Evolutionary conservation across 2,888 invertebrate genomes (phyloP), one percentile per base, ranked within the genome.

Genomic region (Idaea aversata): DNA sequence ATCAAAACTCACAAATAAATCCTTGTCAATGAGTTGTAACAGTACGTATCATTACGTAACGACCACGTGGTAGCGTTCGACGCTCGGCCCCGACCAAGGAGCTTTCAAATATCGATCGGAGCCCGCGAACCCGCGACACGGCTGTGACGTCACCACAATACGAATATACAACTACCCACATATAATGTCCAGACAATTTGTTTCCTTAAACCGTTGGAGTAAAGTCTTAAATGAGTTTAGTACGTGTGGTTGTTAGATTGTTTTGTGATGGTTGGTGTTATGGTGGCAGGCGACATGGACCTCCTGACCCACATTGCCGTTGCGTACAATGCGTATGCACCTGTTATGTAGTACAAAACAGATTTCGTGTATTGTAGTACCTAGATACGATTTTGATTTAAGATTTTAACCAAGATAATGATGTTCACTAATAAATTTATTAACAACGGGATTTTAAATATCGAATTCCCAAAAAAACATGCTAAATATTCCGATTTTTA

Each of bases 11-110:
- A 85, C 84, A 87, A 88, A 88, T 88, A 87, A 72, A 88, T 86
- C 85, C 86, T 86, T 81, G 86, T 92, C 91, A 92, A 92, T 91
- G 91, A 91, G 86, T 88, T 85, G n/a, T n/a, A n/a, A n/a, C n/a
- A 38, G 87, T 88, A 84, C 78, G 61, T 83, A 78, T 77, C 72
- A 81, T 93, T 92, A 87, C 89, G 88, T 89, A 92, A 92, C 77
- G 71, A 82, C 85, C 91, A 91, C 91, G 91, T 91, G 91, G 88
- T 25, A 1, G 25, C 25, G 25, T 3, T 25, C 25, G 25, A 25
- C 79, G 73, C 67, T 70, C 82, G 77, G 79, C 85, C 78, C 80
- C 84, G 70, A 83, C 76, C 84, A 88, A 89, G 78, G 79, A 88
- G 75, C 69, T 72, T 71, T 75, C 77, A 71, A 82, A 87, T 88